Evolutionary conservation across 2,797 vertebrate species (phyloP).

Genomic region (Leucoraja ocellata): DNA sequence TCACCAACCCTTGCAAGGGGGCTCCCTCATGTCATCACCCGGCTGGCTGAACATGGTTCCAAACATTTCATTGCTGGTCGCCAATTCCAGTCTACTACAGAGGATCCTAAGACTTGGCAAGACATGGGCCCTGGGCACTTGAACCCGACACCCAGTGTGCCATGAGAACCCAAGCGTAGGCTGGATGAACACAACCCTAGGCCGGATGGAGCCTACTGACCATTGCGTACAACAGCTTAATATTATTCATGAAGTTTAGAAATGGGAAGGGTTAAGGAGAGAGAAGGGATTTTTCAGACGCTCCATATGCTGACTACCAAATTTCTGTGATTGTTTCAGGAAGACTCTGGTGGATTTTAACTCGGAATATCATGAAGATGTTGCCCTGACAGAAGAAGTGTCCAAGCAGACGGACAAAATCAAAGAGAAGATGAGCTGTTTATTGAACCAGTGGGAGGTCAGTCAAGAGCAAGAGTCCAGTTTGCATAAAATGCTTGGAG

Average conservation of each 20-base stretch:
- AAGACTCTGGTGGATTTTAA: slow-evolving; percentile 34
- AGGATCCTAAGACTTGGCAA: too few species aligned
- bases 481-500: slow-evolving; percentile 38
- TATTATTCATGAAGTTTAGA: background rate
- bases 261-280: background rate
- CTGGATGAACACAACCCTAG: too few species aligned
- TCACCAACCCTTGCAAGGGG: too few species aligned
- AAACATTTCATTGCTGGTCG: too few species aligned
- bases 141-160: too few species aligned
- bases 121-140: too few species aligned
- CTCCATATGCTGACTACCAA: background rate
- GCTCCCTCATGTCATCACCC: too few species aligned
- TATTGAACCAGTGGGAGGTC: slow-evolving; percentile 27
- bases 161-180: too few species aligned
- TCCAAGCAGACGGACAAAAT: slow-evolving; percentile 27
- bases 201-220: too few species aligned
- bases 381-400: slow-evolving; percentile 5
- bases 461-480: slow-evolving; percentile 33
- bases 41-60: too few species aligned
- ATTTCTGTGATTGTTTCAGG: background rate
- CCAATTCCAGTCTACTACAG: too few species aligned
- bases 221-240: too few species aligned
- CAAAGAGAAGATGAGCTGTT: slow-evolving; percentile 28
- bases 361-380: slow-evolving; percentile 12
- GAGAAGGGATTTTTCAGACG: background rate